Conservation (phyloP, 1,140 invertebrate genomes). For the Bombus waltoni region DNA sequence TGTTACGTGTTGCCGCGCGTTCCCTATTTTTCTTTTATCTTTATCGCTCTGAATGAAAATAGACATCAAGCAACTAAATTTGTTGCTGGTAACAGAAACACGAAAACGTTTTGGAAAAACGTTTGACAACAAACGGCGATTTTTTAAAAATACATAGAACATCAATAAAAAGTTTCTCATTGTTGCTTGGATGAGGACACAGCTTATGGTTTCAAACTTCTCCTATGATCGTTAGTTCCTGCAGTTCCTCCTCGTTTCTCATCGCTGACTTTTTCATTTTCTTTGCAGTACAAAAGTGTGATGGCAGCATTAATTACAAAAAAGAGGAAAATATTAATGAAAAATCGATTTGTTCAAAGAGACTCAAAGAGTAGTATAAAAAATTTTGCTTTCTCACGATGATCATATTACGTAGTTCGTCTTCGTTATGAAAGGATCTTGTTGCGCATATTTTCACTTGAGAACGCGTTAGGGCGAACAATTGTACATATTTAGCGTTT, state of each 20-base stretch:
- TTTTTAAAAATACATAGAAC: neutral
- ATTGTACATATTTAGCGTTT: conserved; percentile 44
- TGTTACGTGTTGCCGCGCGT: too few relatives aligned
- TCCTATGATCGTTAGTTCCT: conserved; percentile 43
- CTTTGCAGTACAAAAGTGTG: conserved; percentile 38
- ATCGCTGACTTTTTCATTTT: conserved; percentile 31
- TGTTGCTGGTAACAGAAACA: too few relatives aligned
- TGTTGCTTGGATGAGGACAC: neutral
- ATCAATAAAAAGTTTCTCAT: neutral
- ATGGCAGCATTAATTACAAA: conserved; percentile 26
- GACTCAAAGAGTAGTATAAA: neutral
- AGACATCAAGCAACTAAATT: too few relatives aligned
- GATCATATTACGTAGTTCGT: neutral
- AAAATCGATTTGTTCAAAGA: neutral
- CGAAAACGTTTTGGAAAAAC: too few relatives aligned
- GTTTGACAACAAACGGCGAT: too few relatives aligned
- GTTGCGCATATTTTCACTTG: conserved; percentile 57
- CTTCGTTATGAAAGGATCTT: conserved; percentile 23
- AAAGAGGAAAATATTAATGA: neutral
- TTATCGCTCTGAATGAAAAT: too few relatives aligned
- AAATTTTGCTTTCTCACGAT: neutral
- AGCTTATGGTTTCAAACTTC: conserved; percentile 4
- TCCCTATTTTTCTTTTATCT: too few relatives aligned
- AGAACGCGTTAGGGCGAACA: neutral
- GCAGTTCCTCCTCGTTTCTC: conserved; percentile 18